Percentiles rank a stretch among this genome's conserved stretches.
These are phyloP conservation scores for Malurus melanocephalus DNA, from an alignment of 2,113 vertebrate genomes.

Conservation along the genomic window DNA sequence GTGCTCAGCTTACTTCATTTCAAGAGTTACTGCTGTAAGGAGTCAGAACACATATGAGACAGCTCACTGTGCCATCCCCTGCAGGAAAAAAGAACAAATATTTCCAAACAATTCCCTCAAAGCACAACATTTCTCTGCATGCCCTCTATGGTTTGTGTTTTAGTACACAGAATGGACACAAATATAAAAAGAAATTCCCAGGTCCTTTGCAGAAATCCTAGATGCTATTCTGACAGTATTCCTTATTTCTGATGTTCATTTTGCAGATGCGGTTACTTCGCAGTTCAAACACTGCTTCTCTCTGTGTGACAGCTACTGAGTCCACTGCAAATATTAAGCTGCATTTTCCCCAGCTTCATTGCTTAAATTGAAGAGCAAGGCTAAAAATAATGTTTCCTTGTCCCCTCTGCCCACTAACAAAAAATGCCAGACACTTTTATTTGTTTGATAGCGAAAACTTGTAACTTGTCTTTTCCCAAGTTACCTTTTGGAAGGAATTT, in stretches of 20 bases:
- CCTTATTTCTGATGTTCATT: not conserved
- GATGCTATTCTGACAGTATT: not conserved
- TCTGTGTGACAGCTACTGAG: not conserved
- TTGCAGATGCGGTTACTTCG: not conserved
- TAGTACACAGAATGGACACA: not conserved
- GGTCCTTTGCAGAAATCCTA: not conserved
- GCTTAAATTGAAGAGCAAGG: not conserved
- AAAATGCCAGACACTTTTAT: not conserved
- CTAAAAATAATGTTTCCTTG: not conserved
- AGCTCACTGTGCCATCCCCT: not conserved
- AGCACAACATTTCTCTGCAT: not conserved
- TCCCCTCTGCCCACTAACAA: not conserved
- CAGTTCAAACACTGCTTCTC: not conserved
- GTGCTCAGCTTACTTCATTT: not conserved
- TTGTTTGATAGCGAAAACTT: not conserved
- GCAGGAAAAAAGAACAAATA: not conserved
- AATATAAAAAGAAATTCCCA: not conserved
- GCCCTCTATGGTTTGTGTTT: not conserved
- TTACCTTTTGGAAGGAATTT: not conserved
- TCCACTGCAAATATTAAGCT: not conserved
- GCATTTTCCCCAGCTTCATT: not conserved
- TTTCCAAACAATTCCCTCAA: not conserved
- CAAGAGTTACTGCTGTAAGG: not conserved
- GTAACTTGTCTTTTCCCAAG: slow-evolving; percentile 2
- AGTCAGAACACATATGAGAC: not conserved